Evolutionary conservation across 2,797 vertebrate species (phyloP), one percentile per base, ranked within the genome.

Genomic region (Florisuga fusca): DNA sequence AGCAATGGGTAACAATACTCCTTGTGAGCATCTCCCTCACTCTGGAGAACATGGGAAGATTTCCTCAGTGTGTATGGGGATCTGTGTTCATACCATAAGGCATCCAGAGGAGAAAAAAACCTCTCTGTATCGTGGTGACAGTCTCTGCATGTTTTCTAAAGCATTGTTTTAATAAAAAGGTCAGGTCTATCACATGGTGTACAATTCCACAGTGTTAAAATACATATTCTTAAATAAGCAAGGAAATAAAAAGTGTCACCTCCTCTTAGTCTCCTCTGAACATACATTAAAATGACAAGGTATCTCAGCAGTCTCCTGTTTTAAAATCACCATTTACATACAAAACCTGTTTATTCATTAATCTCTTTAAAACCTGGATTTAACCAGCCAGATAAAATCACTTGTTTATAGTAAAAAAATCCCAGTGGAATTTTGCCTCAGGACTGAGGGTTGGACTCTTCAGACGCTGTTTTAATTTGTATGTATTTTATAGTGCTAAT

Each of bases 111-210:
- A 86, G 83, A 68, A 94, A 82, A 87, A 46, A 46, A 21, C 84
- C 53, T 67, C 79, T 89, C 51, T 86, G 66, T 81, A 61, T 46
- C 64, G 77, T 84, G 55, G 57, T 91, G 71, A 71, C 67, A 90
- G 74, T 64, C 64, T 93, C 93, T 91, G 80, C 23, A 34, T 13
- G 22, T 89, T 94, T 96, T 88, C 95, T 94, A 82, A 91, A 91
- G 67, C 54, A 59, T 68, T 77, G 50, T 80, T 95, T 96, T 95
- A 96, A 96, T 94, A 84, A 89, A 79, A 91, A 84, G 73, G 50
- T 90, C 84, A 94, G 57, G 50, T 90, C 77, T 94, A 90, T 58
- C 77, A 87, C 33, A 86, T 3, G 25, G 41, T 4, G 21, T 93
- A 95, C 85, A 95, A 45, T 91, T 90, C 74, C 79, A 67, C 34